Evolutionary conservation across 2,113 vertebrate species (phyloP), one percentile per base, ranked within the genome.

Genomic region (Trogon surrucura): DNA sequence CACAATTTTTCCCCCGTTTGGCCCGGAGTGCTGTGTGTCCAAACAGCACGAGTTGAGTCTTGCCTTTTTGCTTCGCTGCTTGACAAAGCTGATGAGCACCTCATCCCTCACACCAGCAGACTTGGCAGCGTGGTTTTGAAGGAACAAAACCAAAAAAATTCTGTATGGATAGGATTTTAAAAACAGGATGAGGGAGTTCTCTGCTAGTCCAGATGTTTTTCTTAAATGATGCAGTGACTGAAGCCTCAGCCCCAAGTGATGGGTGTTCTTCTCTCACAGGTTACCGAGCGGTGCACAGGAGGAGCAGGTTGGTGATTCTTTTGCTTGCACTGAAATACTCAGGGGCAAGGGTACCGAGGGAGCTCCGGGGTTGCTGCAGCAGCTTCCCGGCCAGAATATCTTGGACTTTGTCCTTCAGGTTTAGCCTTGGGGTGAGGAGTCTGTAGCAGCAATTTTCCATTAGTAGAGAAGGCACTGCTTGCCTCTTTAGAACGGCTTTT

Each of bases 261-360:
- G 0, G 41, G 1, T 71, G 20, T 80, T 82, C 9, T 96, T 97
- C 70, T 82, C 50, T 95, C 94, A 20, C 12, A 98, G 98, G 92
- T 89, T 66, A 20, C 91, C 26, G n/a, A 64, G 93, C 5, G 1
- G 8, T 60, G 8, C 11, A 0, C 65, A 66, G 85, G 96, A 97
- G 4, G 95, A 96, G 85, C 97, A 97, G 96, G 98, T 98, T 91
- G 89, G 93, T 88, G 47, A 51, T 44, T 21, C 4, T 64, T 47
- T 45, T 34, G 21, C 29, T 82, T 70, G 30, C 8, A 1, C 8
- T 47, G 70, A 32, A 23, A 19, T 51, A 5, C 17, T 8, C 22
- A 53, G 17, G 30, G 61, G 51, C 7, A 3, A 4, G 26, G 50
- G 69, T 50, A 6, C 29, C 0, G 23, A 25, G 57, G 44, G 38